Percentiles rank a stretch among this genome's conserved stretches.
phyloP scores from a whole-genome alignment of 2,888 invertebrate genomes.

The Acheta domesticus region DNA sequence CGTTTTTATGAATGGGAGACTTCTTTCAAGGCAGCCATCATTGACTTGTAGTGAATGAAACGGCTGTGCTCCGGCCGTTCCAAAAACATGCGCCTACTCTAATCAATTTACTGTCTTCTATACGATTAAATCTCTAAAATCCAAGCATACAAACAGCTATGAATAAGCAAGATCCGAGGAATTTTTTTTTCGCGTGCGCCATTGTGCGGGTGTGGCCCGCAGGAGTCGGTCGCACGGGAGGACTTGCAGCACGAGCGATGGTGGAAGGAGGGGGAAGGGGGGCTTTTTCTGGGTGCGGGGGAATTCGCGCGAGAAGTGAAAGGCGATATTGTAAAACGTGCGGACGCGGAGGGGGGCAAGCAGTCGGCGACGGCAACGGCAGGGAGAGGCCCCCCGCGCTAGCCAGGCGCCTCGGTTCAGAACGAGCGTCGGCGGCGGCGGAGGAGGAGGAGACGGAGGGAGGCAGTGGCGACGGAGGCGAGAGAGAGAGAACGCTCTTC shows the following conservation, averaged over 20 bases:
- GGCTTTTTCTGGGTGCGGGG: not conserved
- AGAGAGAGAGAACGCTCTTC: too few relatives aligned
- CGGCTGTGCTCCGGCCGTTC: conserved; percentile 30
- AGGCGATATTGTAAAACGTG: conserved; percentile 18
- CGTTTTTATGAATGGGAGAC: conserved; percentile 39
- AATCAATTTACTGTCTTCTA: conserved; percentile 18
- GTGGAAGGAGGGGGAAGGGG: not conserved
- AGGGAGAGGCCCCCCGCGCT: not conserved
- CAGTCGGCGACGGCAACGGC: not conserved
- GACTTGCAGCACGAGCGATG: not conserved
- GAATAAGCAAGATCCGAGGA: not conserved
- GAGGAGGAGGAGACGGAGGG: too few relatives aligned
- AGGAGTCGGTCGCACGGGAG: not conserved
- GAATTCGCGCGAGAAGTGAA: not conserved
- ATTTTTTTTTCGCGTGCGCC: not conserved
- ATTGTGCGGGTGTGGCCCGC: not conserved
- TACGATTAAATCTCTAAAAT: conserved; percentile 9
- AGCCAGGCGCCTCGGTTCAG: not conserved
- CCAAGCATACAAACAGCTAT: conserved; percentile 18
- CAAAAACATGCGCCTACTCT: conserved; percentile 33
- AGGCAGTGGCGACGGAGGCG: too few relatives aligned
- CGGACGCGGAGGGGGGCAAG: not conserved
- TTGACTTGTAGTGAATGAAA: conserved; percentile 36
- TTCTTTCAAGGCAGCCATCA: conserved; percentile 36
- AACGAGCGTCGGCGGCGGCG: not conserved